phyloP scores from a whole-genome alignment of 2,113 vertebrate genomes.

The Herpailurus yagouaroundi region DNA sequence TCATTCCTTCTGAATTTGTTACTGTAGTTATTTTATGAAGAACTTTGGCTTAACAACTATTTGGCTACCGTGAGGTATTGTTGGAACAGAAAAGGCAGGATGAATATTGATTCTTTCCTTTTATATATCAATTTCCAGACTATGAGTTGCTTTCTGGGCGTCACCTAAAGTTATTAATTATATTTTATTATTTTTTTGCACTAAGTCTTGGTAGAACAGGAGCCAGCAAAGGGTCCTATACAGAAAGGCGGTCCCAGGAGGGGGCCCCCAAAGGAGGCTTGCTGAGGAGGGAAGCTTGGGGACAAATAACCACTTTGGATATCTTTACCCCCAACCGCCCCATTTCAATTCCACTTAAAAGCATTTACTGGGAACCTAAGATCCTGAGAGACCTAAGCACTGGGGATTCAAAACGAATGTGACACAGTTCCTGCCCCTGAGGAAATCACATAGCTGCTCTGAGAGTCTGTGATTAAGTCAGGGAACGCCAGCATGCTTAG shows the following conservation, averaged over 20 bases:
- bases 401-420: neutral
- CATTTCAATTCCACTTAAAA: neutral
- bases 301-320: neutral
- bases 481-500: neutral
- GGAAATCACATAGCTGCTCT: neutral
- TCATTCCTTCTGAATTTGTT: neutral
- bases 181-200: constrained; percentile 17
- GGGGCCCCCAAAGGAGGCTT: neutral
- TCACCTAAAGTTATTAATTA: neutral
- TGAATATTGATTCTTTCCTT: neutral
- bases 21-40: neutral
- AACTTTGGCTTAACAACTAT: neutral
- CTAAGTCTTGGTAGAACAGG: neutral
- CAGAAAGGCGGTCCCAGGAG: neutral
- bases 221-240: neutral
- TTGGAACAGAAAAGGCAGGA: neutral
- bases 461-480: neutral
- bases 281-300: neutral
- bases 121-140: neutral
- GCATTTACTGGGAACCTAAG: neutral
- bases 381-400: neutral
- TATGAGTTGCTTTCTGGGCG: neutral
- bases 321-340: too few species aligned
- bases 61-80: neutral
- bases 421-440: neutral